These are phyloP conservation scores for Tanypteryx hageni DNA, from an alignment of 2,888 invertebrate species.

Conservation along the genomic window DNA sequence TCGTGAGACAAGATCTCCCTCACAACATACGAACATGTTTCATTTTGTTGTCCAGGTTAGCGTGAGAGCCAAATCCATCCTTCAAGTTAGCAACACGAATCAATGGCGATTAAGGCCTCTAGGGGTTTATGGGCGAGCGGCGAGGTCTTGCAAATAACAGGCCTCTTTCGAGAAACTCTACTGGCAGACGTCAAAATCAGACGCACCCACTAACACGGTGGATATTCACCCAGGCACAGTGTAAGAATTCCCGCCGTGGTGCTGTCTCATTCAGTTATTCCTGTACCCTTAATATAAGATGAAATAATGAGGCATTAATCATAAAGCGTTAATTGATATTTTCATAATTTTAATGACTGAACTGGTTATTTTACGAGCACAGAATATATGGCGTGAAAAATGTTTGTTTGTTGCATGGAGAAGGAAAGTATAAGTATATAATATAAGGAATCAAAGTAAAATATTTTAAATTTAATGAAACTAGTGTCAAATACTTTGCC, in stretches of 20 bases:
- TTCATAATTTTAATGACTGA: not conserved
- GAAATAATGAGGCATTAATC: not conserved
- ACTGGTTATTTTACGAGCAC: not conserved
- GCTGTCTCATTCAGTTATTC: no score
- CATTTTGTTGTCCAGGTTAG: slow-evolving; percentile 40
- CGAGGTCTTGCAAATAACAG: slow-evolving; percentile 47
- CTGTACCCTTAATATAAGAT: no score
- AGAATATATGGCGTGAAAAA: not conserved
- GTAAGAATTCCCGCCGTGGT: no score
- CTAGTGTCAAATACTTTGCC: no score
- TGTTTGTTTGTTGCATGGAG: not conserved
- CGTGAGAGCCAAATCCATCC: slow-evolving; percentile 40
- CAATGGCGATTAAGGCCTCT: slow-evolving; percentile 25
- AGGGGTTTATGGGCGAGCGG: slow-evolving; percentile 23
- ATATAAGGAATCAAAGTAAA: no score
- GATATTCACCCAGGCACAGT: no score
- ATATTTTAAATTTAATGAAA: no score
- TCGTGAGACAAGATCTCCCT: slow-evolving; percentile 50
- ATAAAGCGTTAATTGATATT: not conserved
- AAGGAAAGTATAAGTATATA: no score
- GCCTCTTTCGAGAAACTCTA: slow-evolving; percentile 8
- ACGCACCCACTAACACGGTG: not conserved
- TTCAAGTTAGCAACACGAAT: slow-evolving; percentile 48
- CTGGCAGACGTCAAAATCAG: slow-evolving; percentile 28
- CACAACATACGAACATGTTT: slow-evolving; percentile 15